Conservation (phyloP, 1,140 invertebrate genomes). For the Monomorium pharaonis region DNA sequence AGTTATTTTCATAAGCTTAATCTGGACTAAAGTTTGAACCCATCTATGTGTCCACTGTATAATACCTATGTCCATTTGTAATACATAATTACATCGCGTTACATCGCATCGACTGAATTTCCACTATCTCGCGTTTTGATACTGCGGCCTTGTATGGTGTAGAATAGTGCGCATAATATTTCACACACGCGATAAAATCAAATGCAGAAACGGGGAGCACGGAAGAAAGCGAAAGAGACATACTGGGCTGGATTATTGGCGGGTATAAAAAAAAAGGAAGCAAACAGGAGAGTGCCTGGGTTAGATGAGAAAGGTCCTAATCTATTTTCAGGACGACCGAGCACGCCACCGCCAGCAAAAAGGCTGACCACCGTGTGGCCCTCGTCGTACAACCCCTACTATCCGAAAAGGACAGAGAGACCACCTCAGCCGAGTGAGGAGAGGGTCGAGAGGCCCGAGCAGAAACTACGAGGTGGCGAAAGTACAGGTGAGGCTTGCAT, state of each 20-base stretch:
- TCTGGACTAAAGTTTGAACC: neutral
- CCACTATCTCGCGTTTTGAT: neutral
- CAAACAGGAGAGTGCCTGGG: slow-evolving; percentile 65
- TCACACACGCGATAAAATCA: slow-evolving; percentile 33
- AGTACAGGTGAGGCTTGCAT: slow-evolving; percentile 81
- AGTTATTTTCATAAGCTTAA: neutral
- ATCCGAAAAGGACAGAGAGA: slow-evolving; percentile 81
- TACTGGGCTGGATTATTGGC: slow-evolving; percentile 32
- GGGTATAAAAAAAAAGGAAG: slow-evolving; percentile 4
- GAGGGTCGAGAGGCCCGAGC: slow-evolving; percentile 78
- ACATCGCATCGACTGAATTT: neutral
- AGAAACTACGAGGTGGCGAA: slow-evolving; percentile 76
- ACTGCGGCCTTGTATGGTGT: slow-evolving; percentile 71
- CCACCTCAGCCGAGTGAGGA: slow-evolving; percentile 77
- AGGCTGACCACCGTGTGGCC: slow-evolving; percentile 81
- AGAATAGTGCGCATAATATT: slow-evolving; percentile 70
- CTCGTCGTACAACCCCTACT: slow-evolving; percentile 78
- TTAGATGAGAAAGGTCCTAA: slow-evolving; percentile 81
- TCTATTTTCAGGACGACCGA: slow-evolving; percentile 82
- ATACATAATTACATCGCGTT: neutral
- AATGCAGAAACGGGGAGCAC: neutral
- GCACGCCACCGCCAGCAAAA: slow-evolving; percentile 78
- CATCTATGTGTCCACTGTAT: neutral
- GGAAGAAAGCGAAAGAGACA: neutral
- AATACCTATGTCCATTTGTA: neutral